These are phyloP conservation scores for Melitaea athalia DNA, from an alignment of 2,888 invertebrate species.

Conservation along the genomic window DNA sequence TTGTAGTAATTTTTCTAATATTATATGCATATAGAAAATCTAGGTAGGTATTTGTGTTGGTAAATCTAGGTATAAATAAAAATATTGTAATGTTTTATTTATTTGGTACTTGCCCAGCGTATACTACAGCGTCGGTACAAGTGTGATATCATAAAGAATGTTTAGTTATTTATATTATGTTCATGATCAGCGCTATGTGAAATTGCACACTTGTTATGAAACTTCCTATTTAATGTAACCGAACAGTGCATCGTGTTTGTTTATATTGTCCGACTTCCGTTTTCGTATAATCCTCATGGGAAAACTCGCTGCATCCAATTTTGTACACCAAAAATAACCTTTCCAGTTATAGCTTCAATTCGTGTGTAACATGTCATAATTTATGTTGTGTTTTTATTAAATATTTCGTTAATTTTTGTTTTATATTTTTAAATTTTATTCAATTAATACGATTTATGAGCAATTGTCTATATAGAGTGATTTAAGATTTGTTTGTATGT, in stretches of 20 bases:
- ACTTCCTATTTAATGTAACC: constrained; percentile 41
- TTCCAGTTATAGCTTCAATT: neutral
- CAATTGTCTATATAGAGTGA: no score
- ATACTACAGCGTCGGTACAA: no score
- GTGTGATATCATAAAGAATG: constrained; percentile 28
- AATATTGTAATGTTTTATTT: no score
- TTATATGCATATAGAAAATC: no score
- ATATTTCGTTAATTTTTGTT: neutral
- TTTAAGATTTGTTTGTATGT: neutral
- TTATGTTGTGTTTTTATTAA: neutral
- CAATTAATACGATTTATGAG: no score
- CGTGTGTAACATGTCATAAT: neutral
- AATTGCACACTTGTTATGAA: constrained; percentile 51
- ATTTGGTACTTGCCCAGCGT: no score
- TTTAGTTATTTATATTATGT: constrained; percentile 59
- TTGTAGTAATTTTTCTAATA: no score
- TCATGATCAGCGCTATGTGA: constrained; percentile 57
- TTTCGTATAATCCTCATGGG: constrained; percentile 24
- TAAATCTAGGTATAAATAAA: no score
- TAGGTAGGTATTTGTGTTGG: no score
- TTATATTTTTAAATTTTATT: no score
- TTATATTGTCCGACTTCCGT: constrained; percentile 30
- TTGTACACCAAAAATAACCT: constrained; percentile 6
- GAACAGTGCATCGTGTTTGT: constrained; percentile 32
- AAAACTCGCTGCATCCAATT: constrained; percentile 15